Percentiles rank a stretch among this genome's conserved stretches.
Conservation (phyloP, 1,140 invertebrate species). For the Rhyacophila brunnea region DNA sequence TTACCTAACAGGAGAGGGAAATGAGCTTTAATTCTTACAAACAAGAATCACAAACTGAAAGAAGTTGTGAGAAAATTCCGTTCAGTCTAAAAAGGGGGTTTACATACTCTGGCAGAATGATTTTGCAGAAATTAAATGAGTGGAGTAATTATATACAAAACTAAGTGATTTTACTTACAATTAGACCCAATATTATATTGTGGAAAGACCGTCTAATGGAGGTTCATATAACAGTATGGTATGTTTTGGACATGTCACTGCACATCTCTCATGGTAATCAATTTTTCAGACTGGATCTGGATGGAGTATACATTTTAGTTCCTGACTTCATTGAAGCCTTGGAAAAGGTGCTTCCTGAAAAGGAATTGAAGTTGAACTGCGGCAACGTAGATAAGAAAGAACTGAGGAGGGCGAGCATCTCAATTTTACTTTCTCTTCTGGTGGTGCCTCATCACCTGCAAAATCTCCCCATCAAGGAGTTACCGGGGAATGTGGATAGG, state of each 20-base stretch:
- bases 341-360: constrained; percentile 82
- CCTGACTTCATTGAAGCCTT: constrained; percentile 87
- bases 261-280: not conserved
- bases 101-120: no score
- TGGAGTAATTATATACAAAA: constrained; percentile 3
- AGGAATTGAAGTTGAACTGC: constrained; percentile 67
- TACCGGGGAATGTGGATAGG: constrained; percentile 49
- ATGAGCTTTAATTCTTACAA: no score
- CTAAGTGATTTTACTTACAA: no score
- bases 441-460: constrained; percentile 90
- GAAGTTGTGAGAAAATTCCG: no score
- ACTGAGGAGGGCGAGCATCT: constrained; percentile 85
- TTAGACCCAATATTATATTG: no score
- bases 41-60: no score
- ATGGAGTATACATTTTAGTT: constrained; percentile 88
- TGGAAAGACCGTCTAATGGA: no score
- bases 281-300: constrained; percentile 81
- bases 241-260: not conserved
- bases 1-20: no score
- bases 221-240: not conserved
- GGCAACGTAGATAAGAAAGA: constrained; percentile 70
- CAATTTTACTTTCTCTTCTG: constrained; percentile 84
- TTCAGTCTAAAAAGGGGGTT: no score
- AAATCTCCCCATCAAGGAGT: constrained; percentile 74
- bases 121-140: no score